Evolutionary conservation across 1,140 invertebrate species (phyloP).

Genomic region (Zophobas atratus): DNA sequence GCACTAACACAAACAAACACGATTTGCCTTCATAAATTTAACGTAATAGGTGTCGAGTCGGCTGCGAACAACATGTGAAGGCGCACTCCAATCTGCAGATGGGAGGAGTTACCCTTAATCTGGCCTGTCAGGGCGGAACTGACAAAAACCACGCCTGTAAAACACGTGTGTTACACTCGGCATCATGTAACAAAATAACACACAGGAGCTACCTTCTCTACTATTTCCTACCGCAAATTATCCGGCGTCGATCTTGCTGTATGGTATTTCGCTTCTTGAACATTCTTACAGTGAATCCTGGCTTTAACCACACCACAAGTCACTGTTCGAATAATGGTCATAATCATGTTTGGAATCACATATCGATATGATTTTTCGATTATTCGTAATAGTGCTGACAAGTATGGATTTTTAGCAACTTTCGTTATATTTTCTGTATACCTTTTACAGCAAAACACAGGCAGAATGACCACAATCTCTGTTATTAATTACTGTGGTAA

Average conservation of each 20-base stretch:
- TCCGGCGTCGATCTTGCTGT: too few species aligned
- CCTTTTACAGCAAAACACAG: too few species aligned
- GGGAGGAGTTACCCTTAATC: constrained; percentile 42
- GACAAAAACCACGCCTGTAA: constrained; percentile 33
- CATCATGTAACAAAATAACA: not conserved
- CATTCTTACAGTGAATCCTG: too few species aligned
- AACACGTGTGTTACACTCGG: constrained; percentile 25
- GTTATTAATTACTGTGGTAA: too few species aligned
- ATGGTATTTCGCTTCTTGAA: too few species aligned
- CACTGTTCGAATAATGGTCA: too few species aligned
- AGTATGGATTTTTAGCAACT: too few species aligned
- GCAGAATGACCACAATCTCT: too few species aligned
- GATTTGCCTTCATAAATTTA: constrained; percentile 39
- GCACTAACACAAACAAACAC: constrained; percentile 28
- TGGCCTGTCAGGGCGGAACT: constrained; percentile 39
- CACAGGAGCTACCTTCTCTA: too few species aligned
- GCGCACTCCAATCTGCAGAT: constrained; percentile 35
- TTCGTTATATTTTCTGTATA: too few species aligned
- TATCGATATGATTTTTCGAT: not conserved
- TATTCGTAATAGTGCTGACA: not conserved
- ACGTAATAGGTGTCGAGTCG: constrained; percentile 31
- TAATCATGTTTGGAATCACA: not conserved
- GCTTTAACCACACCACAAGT: too few species aligned
- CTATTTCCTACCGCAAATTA: too few species aligned
- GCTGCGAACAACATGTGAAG: constrained; percentile 35